Conservation (phyloP, 2,888 invertebrate species). For the Himalopsyche japonica region DNA sequence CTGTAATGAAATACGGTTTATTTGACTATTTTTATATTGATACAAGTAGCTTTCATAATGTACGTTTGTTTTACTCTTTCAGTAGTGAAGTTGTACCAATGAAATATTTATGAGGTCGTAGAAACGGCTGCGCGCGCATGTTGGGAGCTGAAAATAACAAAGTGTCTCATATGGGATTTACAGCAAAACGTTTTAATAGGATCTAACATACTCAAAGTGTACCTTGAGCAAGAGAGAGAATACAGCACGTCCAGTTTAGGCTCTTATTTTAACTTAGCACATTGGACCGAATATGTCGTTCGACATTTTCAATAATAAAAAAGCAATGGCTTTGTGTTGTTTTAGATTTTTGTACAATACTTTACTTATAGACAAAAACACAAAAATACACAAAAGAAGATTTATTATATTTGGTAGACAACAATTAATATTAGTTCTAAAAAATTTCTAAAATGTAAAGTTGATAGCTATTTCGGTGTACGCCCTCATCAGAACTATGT, state of each 20-base stretch:
- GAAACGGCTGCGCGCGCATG: neutral
- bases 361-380: no score
- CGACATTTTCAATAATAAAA: neutral
- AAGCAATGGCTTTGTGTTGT: no score
- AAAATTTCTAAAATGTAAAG: no score
- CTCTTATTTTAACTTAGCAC: neutral
- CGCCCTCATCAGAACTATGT: no score
- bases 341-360: no score
- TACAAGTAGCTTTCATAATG: neutral
- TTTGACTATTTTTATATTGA: neutral
- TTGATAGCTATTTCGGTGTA: no score
- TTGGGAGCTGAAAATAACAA: neutral
- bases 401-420: no score
- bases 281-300: neutral
- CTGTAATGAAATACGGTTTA: no score
- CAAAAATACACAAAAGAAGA: no score
- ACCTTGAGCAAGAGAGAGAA: neutral
- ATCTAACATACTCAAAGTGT: neutral
- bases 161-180: neutral
- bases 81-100: constrained; percentile 37
- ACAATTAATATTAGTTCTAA: no score
- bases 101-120: constrained; percentile 36
- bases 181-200: neutral
- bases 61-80: neutral
- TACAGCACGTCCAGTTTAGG: neutral